These are phyloP conservation scores for Minunthozetes semirufus DNA, from an alignment of 2,888 invertebrate species.

Conservation along the genomic window DNA sequence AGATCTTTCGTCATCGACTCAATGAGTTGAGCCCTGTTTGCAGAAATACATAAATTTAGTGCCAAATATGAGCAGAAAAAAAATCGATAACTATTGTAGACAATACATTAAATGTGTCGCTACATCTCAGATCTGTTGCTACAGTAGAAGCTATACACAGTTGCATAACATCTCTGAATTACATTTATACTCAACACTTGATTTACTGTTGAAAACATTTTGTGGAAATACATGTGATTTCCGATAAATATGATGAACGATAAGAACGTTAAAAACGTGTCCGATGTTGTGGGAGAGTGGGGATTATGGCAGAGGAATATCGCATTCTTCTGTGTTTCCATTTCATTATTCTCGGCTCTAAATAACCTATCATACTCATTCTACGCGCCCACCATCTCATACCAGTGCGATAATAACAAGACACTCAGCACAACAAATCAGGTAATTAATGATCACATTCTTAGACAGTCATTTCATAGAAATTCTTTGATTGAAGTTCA, in stretches of 20 bases:
- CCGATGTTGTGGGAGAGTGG: conserved; percentile 33
- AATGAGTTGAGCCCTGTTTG: too few species aligned
- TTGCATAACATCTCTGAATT: too few species aligned
- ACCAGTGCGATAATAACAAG: conserved; percentile 19
- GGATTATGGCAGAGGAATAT: conserved; percentile 34
- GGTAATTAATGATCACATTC: neutral
- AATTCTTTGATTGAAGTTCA: neutral
- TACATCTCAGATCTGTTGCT: too few species aligned
- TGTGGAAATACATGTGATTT: too few species aligned
- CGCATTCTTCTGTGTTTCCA: conserved; percentile 5
- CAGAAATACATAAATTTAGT: too few species aligned
- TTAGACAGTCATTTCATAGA: neutral
- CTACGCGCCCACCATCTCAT: conserved; percentile 31
- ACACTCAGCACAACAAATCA: neutral
- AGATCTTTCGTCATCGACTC: too few species aligned
- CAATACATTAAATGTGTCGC: too few species aligned
- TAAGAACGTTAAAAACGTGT: conserved; percentile 3
- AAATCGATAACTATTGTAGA: too few species aligned
- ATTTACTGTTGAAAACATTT: too few species aligned
- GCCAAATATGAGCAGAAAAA: too few species aligned
- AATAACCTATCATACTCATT: conserved; percentile 27
- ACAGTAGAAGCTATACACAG: too few species aligned
- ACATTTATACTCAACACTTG: too few species aligned
- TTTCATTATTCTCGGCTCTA: conserved; percentile 23
- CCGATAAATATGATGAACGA: neutral